Conservation (phyloP, 2,888 invertebrate genomes). For the Cephus pulcher region DNA sequence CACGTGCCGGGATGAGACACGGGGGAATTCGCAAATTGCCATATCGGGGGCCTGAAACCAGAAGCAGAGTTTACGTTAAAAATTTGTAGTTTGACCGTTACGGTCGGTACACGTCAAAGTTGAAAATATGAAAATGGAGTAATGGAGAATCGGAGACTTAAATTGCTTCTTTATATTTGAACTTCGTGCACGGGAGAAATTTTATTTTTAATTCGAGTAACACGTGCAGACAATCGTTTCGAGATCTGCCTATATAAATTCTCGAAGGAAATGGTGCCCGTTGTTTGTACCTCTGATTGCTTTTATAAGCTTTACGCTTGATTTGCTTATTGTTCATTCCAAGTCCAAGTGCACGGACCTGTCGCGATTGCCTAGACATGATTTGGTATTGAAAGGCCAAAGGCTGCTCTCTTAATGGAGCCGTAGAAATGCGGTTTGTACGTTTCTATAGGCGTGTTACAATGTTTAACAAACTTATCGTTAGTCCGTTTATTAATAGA, state of each 20-base stretch:
- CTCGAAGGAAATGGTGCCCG: background rate
- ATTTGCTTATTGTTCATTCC: constrained; percentile 14
- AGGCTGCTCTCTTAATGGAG: background rate
- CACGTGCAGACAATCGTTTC: background rate
- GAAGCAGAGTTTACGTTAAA: background rate
- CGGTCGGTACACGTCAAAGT: background rate
- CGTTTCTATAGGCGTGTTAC: background rate
- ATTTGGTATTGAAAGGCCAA: background rate
- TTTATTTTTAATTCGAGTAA: background rate
- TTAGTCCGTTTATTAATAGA: background rate
- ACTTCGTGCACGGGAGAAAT: background rate
- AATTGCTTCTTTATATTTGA: background rate
- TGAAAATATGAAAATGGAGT: no score
- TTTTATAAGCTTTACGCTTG: background rate
- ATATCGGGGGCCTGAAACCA: background rate
- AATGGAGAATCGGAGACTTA: background rate
- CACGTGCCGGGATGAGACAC: constrained; percentile 5
- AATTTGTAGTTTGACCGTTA: background rate
- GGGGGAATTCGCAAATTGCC: background rate
- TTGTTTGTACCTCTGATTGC: background rate
- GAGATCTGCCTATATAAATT: background rate
- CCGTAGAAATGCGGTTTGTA: background rate
- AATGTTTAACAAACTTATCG: background rate
- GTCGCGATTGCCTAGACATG: background rate
- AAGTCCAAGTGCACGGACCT: constrained; percentile 7